Evolutionary conservation across 2,888 invertebrate genomes (phyloP).

Genomic region (Plagiodera versicolora): DNA sequence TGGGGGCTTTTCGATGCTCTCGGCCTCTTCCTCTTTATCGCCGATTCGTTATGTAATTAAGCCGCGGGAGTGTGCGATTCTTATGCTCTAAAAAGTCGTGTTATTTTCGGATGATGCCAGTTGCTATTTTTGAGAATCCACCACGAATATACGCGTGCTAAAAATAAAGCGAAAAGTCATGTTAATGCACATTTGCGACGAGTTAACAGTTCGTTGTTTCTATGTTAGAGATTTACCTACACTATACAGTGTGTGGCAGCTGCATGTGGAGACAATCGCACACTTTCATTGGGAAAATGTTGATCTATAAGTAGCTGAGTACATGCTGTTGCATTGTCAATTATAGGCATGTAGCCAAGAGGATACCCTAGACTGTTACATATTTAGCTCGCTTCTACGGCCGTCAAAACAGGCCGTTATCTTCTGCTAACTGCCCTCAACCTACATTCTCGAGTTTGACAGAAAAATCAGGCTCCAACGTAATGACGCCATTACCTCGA

Average conservation of each 20-base stretch:
- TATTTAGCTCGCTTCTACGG: slow-evolving; percentile 45
- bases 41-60: slow-evolving; percentile 42
- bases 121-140: slow-evolving; percentile 48
- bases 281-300: slow-evolving; percentile 38
- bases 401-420: slow-evolving; percentile 25
- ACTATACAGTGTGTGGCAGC: background rate
- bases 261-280: slow-evolving; percentile 32
- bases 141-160: slow-evolving; percentile 41
- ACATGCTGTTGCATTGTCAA: slow-evolving; percentile 49
- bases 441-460: slow-evolving; percentile 4
- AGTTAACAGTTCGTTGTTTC: background rate
- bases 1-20: background rate
- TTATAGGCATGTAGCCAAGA: slow-evolving; percentile 52
- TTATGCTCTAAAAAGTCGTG: slow-evolving; percentile 43
- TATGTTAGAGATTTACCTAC: background rate
- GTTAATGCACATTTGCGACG: slow-evolving; percentile 19
- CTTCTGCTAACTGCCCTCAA: slow-evolving; percentile 3
- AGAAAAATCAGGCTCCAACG: background rate
- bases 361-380: slow-evolving; percentile 52
- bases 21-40: background rate
- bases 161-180: slow-evolving; percentile 33
- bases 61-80: slow-evolving; percentile 39
- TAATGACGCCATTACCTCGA: too few relatives aligned
- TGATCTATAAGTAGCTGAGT: slow-evolving; percentile 49
- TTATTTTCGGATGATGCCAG: slow-evolving; percentile 49